Conservation (phyloP, 1,140 invertebrate species). For the Formica selysi region DNA sequence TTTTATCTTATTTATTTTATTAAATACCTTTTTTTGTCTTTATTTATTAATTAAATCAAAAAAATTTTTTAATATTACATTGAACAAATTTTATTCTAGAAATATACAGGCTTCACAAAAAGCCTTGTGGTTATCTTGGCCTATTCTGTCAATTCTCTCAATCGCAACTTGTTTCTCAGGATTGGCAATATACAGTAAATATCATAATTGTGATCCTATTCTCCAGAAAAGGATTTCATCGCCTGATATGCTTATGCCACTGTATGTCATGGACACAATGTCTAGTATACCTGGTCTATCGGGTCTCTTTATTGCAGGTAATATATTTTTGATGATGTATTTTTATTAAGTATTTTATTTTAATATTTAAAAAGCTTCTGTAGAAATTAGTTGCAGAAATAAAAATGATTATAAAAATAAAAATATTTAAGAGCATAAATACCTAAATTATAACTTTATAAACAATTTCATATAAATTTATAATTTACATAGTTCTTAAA, state of each 20-base stretch:
- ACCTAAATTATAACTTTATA: neutral
- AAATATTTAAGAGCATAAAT: neutral
- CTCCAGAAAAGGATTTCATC: constrained; percentile 86
- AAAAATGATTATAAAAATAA: neutral
- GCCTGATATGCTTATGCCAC: constrained; percentile 90
- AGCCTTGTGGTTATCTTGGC: constrained; percentile 90
- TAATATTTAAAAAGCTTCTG: neutral
- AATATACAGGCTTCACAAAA: constrained; percentile 88
- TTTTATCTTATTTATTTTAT: neutral
- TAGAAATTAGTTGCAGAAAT: neutral
- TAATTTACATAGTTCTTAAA: too few relatives aligned
- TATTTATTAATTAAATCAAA: neutral
- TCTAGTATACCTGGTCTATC: constrained; percentile 90
- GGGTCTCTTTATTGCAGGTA: constrained; percentile 92
- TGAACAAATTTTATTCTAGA: constrained; percentile 74
- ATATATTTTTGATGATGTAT: neutral
- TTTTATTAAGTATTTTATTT: neutral
- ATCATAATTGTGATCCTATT: constrained; percentile 92
- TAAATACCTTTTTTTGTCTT: neutral
- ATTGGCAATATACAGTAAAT: constrained; percentile 92
- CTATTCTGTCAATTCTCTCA: constrained; percentile 90
- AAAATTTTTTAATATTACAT: constrained; percentile 7
- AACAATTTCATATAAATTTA: neutral
- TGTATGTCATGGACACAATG: constrained; percentile 93
- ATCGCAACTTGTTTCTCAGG: constrained; percentile 92